Conservation (phyloP, 2,113 vertebrate genomes). For the Pelecanoides urinatrix region DNA sequence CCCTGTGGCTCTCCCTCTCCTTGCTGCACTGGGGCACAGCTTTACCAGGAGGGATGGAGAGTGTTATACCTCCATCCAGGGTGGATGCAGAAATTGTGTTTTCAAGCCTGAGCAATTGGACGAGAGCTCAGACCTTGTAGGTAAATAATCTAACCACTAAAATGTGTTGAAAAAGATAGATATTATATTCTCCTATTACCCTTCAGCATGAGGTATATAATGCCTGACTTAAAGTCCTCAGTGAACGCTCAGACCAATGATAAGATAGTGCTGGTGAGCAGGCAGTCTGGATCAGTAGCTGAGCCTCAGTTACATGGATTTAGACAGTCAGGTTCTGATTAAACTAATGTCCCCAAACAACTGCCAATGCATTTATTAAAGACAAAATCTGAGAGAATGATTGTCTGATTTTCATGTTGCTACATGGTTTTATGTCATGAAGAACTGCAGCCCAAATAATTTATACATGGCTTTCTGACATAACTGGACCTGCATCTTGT, state of each 20-base stretch:
- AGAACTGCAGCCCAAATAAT: neutral
- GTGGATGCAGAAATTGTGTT: neutral
- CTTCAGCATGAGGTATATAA: neutral
- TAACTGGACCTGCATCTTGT: neutral
- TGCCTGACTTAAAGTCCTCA: neutral
- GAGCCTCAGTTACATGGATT: neutral
- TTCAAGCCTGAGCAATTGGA: neutral
- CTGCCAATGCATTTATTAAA: neutral
- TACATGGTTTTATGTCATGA: neutral
- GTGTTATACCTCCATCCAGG: neutral
- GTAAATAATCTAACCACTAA: neutral
- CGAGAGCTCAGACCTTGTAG: neutral
- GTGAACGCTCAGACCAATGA: neutral
- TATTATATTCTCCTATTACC: neutral
- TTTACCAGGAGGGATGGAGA: neutral
- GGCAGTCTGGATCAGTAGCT: neutral
- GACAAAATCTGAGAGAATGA: neutral
- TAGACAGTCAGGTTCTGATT: neutral
- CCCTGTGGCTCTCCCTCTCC: neutral
- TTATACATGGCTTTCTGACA: neutral
- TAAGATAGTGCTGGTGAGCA: neutral
- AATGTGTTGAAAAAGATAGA: neutral
- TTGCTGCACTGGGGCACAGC: neutral
- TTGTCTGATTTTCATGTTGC: neutral
- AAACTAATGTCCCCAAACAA: neutral